These are phyloP conservation scores for Eupeodes luniger DNA, from an alignment of 2,888 invertebrate genomes.

Conservation along the genomic window DNA sequence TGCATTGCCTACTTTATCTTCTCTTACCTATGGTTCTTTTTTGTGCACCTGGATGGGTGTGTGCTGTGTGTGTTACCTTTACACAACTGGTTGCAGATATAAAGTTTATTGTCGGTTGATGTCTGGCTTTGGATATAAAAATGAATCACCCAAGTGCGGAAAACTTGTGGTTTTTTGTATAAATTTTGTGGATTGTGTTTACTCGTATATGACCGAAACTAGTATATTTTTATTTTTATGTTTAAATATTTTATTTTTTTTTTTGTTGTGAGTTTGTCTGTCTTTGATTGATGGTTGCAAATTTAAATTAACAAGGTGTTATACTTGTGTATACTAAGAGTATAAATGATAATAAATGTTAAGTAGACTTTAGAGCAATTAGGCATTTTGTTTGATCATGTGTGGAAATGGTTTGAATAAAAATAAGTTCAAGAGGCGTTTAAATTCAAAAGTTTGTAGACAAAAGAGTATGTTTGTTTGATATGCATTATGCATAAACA, in stretches of 20 bases:
- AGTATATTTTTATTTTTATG: background rate
- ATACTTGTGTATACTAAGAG: no score
- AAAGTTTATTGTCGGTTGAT: slow-evolving; percentile 21
- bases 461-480: no score
- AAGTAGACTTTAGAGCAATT: background rate
- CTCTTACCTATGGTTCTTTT: background rate
- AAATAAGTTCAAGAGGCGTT: no score
- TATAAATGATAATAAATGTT: slow-evolving; percentile 7
- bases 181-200: slow-evolving; percentile 8
- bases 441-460: no score
- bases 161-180: slow-evolving; percentile 39
- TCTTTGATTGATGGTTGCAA: slow-evolving; percentile 5
- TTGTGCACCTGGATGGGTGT: slow-evolving; percentile 13
- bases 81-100: no score
- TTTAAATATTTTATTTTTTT: background rate
- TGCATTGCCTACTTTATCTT: background rate
- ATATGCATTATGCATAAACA: no score
- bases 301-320: background rate
- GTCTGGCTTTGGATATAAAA: slow-evolving; percentile 38
- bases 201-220: background rate
- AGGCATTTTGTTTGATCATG: background rate
- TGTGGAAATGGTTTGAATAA: background rate
- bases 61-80: background rate
- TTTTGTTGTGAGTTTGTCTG: background rate
- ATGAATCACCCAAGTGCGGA: slow-evolving; percentile 59